Evolutionary conservation across 2,888 invertebrate species (phyloP), one percentile per base, ranked within the genome.

Genomic region (Idaea aversata): DNA sequence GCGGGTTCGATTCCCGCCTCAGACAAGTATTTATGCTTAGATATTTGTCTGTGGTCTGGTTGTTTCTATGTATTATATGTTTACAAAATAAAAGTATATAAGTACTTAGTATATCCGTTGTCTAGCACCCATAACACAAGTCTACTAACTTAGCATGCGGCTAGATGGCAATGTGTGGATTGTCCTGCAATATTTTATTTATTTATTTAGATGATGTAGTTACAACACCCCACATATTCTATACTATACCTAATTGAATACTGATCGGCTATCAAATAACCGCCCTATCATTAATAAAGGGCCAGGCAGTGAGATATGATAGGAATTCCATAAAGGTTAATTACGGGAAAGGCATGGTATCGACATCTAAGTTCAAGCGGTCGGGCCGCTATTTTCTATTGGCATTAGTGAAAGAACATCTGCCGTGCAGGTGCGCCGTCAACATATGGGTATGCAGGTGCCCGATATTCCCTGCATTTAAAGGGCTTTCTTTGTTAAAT

Each of bases 341-440:
- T 47, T 47, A 47, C 47, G 10, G 47, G 10, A 25, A 13, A 47
- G 47, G 47, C 10, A 47, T 7, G 47, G 10, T 47, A 47, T 47
- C 47, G 47, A 10, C 47, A 47, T 47, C 74, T 62, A 67, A 65
- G 34, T 68, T 65, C 38, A 57, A 61, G 63, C 63, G 69, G 70
- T 69, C 60, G 69, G 68, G 62, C 68, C 68, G 66, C 61, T 57
- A 65, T 62, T 57, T 67, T 67, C 70, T 70, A 71, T 72, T 69
- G 68, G 67, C 61, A 62, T 59, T 34, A 34, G 15, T 61, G 6
- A 63, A 64, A 73, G 71, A 77, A 79, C 91, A 91, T 89, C 90
- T 90, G 91, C 78, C 82, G 77, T 64, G 90, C 91, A 91, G 90
- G 88, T 91, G 89, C 77, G 72, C 72, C 68, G 63, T 66, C 66